These are phyloP conservation scores for Cryptoblepharus egeriae DNA, from an alignment of 2,797 vertebrate genomes.

Conservation along the genomic window DNA sequence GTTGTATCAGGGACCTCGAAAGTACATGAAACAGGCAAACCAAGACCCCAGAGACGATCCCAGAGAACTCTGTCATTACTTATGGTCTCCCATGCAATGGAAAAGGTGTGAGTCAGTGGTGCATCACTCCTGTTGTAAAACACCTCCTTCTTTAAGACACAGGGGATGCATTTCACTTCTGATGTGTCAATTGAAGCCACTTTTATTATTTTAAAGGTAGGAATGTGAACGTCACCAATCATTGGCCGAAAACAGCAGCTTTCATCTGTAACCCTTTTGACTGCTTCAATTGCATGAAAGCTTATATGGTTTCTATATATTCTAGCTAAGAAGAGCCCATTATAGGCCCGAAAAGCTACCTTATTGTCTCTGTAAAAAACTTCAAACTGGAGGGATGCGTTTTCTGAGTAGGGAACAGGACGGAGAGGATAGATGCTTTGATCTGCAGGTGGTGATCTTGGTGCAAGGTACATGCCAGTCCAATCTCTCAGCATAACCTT, in stretches of 20 bases:
- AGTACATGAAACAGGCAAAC: neutral
- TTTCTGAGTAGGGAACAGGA: neutral
- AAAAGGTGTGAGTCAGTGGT: neutral
- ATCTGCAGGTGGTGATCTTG: neutral
- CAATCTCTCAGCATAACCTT: conserved; percentile 23
- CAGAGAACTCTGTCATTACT: neutral
- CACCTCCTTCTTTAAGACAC: neutral
- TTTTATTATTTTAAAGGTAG: neutral
- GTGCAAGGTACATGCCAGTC: conserved; percentile 10
- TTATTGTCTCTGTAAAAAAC: conserved; percentile 8
- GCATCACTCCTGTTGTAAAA: neutral
- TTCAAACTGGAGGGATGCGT: neutral
- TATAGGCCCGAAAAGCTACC: conserved; percentile 19
- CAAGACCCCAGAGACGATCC: conserved; percentile 13
- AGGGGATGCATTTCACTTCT: neutral
- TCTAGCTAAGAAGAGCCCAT: conserved; percentile 14
- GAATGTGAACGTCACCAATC: neutral
- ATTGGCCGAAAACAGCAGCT: conserved; percentile 2
- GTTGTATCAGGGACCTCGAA: neutral
- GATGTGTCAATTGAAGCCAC: neutral
- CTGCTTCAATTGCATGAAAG: neutral
- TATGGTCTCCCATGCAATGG: neutral
- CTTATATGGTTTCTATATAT: neutral
- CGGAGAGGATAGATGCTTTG: neutral
- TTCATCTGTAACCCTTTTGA: neutral